Base-by-base conservation (phyloP, 2,797 vertebrate species). In the Takifugu rubripes region DNA sequence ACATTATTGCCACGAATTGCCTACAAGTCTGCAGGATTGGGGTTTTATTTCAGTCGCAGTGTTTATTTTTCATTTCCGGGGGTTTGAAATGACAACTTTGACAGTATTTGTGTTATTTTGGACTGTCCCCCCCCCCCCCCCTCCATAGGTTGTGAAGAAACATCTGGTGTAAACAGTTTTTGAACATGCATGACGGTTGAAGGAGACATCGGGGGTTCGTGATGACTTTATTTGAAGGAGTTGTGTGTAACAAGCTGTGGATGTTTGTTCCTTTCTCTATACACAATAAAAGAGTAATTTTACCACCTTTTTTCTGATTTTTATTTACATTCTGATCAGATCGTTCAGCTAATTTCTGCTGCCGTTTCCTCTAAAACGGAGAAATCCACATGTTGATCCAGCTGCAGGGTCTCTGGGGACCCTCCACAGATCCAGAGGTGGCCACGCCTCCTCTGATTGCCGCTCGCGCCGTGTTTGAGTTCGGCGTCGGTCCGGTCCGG, bases 221-320 rank as follows among this genome's bases (percentile, higher is more conserved):
- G 54, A 69, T 61, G 15, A 66, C 49, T 74, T 74, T 58, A 66
- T 74, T 71, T 71, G 62, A 69, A 73, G 71, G 69, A 75, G 68
- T 68, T 66, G 54, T 77, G 71, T 77, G 68, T 73, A 64, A 68
- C 72, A 69, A 61, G 59, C 64, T 74, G 66, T 81, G 66, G 76
- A 59, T 70, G 77, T 79, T 64, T 72, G 66, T 71, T 77, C 60
- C 56, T 80, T 70, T 61, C 67, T 81, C 72, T 9, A 1, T 70
- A 80, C 67, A 70, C 53, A 73, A 65, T 70, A 84, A 82, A 81
- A 75, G 69, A 77, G 71, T 70, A 56, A 69, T 78, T 85, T 83
- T 75, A 75, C 64, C 64, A 64, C 9, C 8, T 24, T 36, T 21
- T 21, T 17, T 17, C 17, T 21, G 21, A 21, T 29, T 8, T 40